Evolutionary conservation across 2,113 vertebrate species (phyloP).

Genomic region (Delphinus delphis): DNA sequence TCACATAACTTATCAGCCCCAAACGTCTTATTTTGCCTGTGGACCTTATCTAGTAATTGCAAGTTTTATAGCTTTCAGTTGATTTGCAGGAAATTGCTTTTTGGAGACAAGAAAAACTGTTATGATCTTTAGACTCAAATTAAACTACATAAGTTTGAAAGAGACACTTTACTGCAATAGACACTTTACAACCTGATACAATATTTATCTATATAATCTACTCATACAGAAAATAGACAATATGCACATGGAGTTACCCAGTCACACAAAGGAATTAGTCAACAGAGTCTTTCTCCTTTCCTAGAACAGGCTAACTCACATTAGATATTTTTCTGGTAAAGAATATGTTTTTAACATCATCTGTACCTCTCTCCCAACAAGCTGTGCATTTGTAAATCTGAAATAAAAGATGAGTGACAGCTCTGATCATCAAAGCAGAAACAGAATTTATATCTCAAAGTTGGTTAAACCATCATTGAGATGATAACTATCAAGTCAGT

Average conservation of each 20-base stretch:
- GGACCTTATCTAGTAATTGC: constrained; percentile 16
- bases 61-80: constrained; percentile 45
- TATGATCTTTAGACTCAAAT: constrained; percentile 1
- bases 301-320: background rate
- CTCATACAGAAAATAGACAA: background rate
- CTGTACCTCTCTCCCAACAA: background rate
- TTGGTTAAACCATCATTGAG: background rate
- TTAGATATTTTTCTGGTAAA: background rate
- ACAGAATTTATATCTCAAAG: background rate
- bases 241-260: background rate
- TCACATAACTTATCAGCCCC: background rate
- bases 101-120: background rate
- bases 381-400: background rate
- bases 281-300: background rate
- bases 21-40: background rate
- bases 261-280: background rate
- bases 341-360: background rate
- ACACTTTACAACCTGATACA: background rate
- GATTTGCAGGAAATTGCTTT: constrained; percentile 45
- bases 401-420: background rate
- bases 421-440: background rate
- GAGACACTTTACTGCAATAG: background rate
- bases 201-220: background rate
- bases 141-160: constrained; percentile 24
- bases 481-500: background rate